Percentiles rank a stretch among this genome's conserved stretches.
Evolutionary conservation across 2,888 invertebrate genomes (phyloP).

Genomic region (Synergus gifuensis): DNA sequence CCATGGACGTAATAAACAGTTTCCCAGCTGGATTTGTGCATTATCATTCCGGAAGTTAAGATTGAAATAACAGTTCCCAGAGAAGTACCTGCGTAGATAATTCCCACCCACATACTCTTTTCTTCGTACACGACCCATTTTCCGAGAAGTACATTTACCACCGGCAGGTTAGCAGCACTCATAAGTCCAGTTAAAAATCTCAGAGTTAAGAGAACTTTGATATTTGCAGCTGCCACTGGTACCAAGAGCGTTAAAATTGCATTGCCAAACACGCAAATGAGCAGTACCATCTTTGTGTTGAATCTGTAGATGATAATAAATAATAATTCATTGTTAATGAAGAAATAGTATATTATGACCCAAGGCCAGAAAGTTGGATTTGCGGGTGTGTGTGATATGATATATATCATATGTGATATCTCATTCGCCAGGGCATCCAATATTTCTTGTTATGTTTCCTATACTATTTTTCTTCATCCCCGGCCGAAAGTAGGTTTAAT

Average conservation of each 20-base stretch:
- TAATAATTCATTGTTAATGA: neutral
- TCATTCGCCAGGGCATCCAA: no score
- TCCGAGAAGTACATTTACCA: slow-evolving; percentile 73
- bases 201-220: slow-evolving; percentile 61
- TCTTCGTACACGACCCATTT: slow-evolving; percentile 76
- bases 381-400: no score
- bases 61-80: slow-evolving; percentile 75
- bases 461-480: no score
- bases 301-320: slow-evolving; percentile 62
- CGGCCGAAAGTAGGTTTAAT: no score
- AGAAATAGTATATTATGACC: neutral
- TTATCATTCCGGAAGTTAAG: slow-evolving; percentile 69
- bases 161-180: slow-evolving; percentile 73
- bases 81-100: slow-evolving; percentile 73
- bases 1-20: slow-evolving; percentile 74
- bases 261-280: slow-evolving; percentile 68
- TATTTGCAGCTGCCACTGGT: slow-evolving; percentile 59
- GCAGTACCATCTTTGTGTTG: slow-evolving; percentile 70
- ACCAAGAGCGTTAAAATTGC: slow-evolving; percentile 69
- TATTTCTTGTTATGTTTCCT: no score
- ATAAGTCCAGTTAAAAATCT: slow-evolving; percentile 70
- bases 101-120: slow-evolving; percentile 72
- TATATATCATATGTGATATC: no score
- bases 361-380: no score
- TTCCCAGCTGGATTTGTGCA: slow-evolving; percentile 67